Base-by-base conservation (phyloP, 1,140 invertebrate genomes). In the Bombus vancouverensis region DNA sequence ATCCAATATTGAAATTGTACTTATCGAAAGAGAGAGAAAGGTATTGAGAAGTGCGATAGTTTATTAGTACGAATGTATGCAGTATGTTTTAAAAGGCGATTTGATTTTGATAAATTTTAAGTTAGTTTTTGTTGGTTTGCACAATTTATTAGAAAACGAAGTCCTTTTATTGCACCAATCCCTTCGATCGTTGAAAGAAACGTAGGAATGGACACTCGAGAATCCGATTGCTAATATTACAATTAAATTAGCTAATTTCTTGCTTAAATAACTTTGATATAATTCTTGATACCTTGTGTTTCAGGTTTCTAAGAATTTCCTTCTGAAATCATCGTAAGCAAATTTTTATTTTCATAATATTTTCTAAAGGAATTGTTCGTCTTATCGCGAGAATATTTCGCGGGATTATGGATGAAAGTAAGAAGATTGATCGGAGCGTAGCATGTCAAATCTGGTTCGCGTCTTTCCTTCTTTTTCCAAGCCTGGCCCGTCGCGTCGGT, bases 351-450 rank as follows among this genome's bases (percentile, higher is more conserved):
- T 53, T 53, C 18, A 8, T 62, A 12, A 53, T n/a, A 12, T 59
- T n/a, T 62, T 62, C 9, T 5, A 62, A 37, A 0, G n/a, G 22
- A 1, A n/a, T 42, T 71, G n/a, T 15, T 72, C 5, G 39, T 15
- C 28, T 8, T 10, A 3, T 42, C 13, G 12, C 25, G 25, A 59
- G 32, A n/a, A 68, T 25, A 53, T n/a, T 44, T 57, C 25, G 18
- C 39, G 66, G 32, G 18, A 73, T 6, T n/a, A 37, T 42, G 42
- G 59, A 34, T 13, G 71, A 65, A 44, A 57, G 53, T 65, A 65
- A 32, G 86, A 86, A 62, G 32, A 68, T 71, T 34, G 76, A 83
- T 88, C 73, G 57, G 57, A 34, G 39, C 57, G 34, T 42, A 32
- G 47, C 59, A 32, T 47, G 57, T 66, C 37, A 78, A 88, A 86